Evolutionary conservation across 2,113 vertebrate genomes (phyloP), one percentile per base, ranked within the genome.

Genomic region (Tauraco erythrolophus): DNA sequence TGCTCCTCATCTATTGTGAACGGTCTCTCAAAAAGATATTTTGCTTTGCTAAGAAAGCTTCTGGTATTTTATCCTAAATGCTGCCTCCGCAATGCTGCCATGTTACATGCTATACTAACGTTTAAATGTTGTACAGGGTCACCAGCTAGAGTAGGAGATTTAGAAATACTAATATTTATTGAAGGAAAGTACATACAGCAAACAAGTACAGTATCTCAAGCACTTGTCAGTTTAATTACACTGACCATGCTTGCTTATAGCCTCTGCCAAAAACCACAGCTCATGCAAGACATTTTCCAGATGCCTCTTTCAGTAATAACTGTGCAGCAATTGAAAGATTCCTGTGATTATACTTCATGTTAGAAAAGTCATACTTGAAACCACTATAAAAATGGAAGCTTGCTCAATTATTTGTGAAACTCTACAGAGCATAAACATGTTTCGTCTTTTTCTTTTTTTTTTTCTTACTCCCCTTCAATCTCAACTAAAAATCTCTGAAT

Each of bases 241-340:
- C 39, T 82, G 95, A 84, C 83, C 85, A 81, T 3, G 13, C 86
- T 88, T 30, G 19, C 83, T 68, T 62, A 62, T 5, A 77, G 79
- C 30, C 71, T 62, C 94, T 92, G 91, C 92, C 94, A 94, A 94
- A 92, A 45, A 3, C 31, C 83, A 79, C 6, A 35, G 72, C 70
- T 76, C 79, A 80, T 15, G 10, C 62, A 84, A 89, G 81, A 96
- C 28, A 39, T 84, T 92, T 91, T 81, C 94, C 97, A 97, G 95
- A 95, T 69, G 86, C 39, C 83, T 87, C 84, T 66, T 77, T 25
- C 88, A 60, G 66, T 16, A 96, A 89, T 91, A 95, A 89, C 17
- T 48, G 17, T 28, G 48, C 88, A 92, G 86, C 72, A 57, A 81
- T 7, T 74, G 53, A 66, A 94, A 88, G 79, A 94, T 70, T 48